Evolutionary conservation across 2,888 invertebrate species (phyloP).

Genomic region (Liposcelis brunnea): DNA sequence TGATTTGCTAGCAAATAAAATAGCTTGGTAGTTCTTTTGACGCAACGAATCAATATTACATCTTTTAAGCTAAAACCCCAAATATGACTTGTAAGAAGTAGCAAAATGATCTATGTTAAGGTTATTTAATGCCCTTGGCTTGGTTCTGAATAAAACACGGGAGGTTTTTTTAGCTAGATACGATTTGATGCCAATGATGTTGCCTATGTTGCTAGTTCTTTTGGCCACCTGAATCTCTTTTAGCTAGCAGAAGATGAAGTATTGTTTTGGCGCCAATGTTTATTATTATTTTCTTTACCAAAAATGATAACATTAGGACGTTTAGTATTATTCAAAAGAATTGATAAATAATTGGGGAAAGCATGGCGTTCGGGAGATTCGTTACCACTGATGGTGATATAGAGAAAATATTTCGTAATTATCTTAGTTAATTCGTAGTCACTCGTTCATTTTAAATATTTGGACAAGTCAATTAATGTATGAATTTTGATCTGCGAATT

Average conservation of each 20-base stretch:
- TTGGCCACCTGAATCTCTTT: constrained; percentile 1
- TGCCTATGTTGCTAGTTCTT: constrained; percentile 2
- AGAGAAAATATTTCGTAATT: too few species aligned
- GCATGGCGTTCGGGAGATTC: neutral
- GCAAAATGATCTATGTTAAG: too few species aligned
- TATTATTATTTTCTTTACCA: neutral
- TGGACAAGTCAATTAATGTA: too few species aligned
- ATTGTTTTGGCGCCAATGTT: neutral
- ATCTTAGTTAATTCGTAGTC: too few species aligned
- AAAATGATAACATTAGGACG: neutral
- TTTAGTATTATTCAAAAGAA: neutral
- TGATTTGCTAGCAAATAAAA: too few species aligned
- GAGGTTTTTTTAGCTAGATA: constrained; percentile 6
- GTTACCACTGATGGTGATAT: too few species aligned
- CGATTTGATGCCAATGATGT: constrained; percentile 2
- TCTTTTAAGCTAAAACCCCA: too few species aligned
- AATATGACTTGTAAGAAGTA: too few species aligned
- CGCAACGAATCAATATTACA: too few species aligned
- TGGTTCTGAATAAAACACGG: neutral
- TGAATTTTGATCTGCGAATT: too few species aligned
- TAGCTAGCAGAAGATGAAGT: constrained; percentile 7
- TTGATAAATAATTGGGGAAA: neutral
- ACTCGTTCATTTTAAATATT: too few species aligned
- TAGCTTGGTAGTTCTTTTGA: too few species aligned
- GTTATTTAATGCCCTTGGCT: neutral